Base-by-base conservation (phyloP, 2,888 invertebrate genomes). In the Seira ritae region DNA sequence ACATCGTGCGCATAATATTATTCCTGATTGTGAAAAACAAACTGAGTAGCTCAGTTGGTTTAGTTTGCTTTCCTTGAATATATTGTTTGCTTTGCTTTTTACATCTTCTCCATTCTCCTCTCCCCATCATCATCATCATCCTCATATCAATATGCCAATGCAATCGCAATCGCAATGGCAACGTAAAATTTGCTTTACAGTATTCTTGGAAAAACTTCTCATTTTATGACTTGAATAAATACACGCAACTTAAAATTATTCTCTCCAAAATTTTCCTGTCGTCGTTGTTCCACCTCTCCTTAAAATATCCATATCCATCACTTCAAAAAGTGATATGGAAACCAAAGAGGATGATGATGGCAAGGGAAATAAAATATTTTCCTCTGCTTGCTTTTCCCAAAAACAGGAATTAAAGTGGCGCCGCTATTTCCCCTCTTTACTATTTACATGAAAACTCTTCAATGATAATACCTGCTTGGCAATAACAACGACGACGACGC, bases 31-130 rank as follows among this genome's bases (percentile, higher is more conserved):
- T 50, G 50, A 50, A 50, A 50, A 15, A 50, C 50, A 50, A 50
- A 50, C 50, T 50, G 50, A 1, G 1, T 50, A 15, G 50, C 2
- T 50, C 8, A 8, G 31, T 50, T 50, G 6, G 31, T 31, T 31
- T 31, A 2, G 31, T 31, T 31, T 31, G 50, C 50, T n/a, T n/a
- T n/a, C n/a, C n/a, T n/a, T 50, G 15, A 50, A 15, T n/a, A 50
- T n/a, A 50, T 31, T 50, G 50, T 50, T 50, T 50, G 50, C 50
- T 50, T 50, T 50, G 50, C 50, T 50, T 50, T 50, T 50, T 50
- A 50, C 50, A 50, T 50, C 17, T 50, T 15, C 50, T n/a, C 50
- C 50, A 50, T 50, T 8, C 2, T 50, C n/a, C n/a, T n/a, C n/a
- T n/a, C n/a, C n/a, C n/a, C n/a, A n/a, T n/a, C n/a, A n/a, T n/a